Evolutionary conservation across 2,797 vertebrate genomes (phyloP).

Genomic region (Sebastes wilsoni): DNA sequence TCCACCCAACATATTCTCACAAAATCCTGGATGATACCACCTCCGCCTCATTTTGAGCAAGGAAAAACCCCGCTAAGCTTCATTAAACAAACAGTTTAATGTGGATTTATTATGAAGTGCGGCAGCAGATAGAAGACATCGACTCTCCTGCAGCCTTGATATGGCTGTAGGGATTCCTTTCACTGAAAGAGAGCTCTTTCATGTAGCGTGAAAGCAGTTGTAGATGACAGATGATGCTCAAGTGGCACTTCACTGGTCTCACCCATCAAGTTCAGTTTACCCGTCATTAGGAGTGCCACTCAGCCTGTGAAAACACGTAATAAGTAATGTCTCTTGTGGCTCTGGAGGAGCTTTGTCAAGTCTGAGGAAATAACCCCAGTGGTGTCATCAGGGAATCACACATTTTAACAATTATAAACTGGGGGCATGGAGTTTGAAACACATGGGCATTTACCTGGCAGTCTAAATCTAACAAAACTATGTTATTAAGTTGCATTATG

Average conservation of each 20-base stretch:
- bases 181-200: background rate
- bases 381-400: background rate
- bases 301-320: background rate
- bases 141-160: background rate
- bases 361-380: background rate
- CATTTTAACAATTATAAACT: background rate
- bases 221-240: background rate
- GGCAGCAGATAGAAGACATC: background rate
- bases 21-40: no score
- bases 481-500: background rate
- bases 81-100: background rate
- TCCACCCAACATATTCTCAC: rapidly evolving
- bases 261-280: background rate
- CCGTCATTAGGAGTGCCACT: background rate
- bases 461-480: background rate
- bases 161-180: background rate
- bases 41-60: no score
- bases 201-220: background rate
- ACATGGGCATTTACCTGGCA: background rate
- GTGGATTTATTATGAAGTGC: background rate
- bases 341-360: background rate
- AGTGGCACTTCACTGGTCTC: background rate
- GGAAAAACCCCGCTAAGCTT: no score
- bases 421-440: background rate
- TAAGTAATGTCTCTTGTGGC: background rate